Conservation (phyloP, 2,888 invertebrate genomes). For the Lampropteryx suffumata region DNA sequence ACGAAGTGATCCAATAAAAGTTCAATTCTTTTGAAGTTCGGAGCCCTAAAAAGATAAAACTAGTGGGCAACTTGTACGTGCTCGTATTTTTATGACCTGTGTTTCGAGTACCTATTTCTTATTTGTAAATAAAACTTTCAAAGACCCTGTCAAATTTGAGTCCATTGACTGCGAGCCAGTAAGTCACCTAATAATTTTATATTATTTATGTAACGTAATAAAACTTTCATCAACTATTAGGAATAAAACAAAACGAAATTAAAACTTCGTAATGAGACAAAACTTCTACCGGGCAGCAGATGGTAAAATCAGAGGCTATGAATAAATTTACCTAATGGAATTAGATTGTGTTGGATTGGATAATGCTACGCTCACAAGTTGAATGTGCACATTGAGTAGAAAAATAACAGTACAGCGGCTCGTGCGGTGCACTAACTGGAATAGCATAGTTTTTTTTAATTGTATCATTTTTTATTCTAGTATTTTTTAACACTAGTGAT, state of each 20-base stretch:
- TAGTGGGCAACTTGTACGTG: too few relatives aligned
- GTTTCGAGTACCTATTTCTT: too few relatives aligned
- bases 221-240: conserved; percentile 14
- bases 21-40: too few relatives aligned
- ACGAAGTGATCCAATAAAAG: too few relatives aligned
- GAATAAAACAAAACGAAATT: conserved; percentile 25
- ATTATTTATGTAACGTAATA: conserved; percentile 5
- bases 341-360: conserved; percentile 44
- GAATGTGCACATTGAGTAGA: conserved; percentile 13
- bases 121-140: too few relatives aligned
- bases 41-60: too few relatives aligned
- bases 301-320: conserved; percentile 40
- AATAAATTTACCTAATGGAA: conserved; percentile 52
- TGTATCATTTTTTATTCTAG: too few relatives aligned
- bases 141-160: too few relatives aligned
- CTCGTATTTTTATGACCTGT: too few relatives aligned
- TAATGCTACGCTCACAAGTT: conserved; percentile 16
- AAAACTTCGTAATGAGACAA: conserved; percentile 32
- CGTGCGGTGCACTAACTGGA: background rate
- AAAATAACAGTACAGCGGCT: conserved; percentile 2
- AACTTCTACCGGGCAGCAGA: conserved; percentile 36
- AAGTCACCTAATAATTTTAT: too few relatives aligned
- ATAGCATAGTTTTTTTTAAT: background rate
- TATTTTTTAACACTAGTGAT: too few relatives aligned
- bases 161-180: too few relatives aligned